Conservation (phyloP, 2,113 vertebrate genomes). For the Pelobates fuscus region DNA sequence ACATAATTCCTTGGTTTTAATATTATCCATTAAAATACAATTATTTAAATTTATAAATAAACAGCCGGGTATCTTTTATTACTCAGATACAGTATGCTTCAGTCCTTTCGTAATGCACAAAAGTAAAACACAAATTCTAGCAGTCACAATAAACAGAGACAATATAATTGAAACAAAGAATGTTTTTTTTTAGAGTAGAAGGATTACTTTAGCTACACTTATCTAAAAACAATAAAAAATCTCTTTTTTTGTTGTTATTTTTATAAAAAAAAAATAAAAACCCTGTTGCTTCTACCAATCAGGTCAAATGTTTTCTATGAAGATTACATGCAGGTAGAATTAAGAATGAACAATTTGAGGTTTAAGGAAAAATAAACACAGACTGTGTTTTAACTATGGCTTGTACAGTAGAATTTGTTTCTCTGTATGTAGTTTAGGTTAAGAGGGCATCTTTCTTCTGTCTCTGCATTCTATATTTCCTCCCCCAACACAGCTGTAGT, state of each 20-base stretch:
- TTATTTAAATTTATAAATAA: no score
- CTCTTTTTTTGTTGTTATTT: background rate
- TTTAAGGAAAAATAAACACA: conserved; percentile 43
- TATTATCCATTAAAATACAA: no score
- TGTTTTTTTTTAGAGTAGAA: no score
- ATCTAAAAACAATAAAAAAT: background rate
- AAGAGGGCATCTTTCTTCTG: conserved; percentile 28
- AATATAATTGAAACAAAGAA: no score
- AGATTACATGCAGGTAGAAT: conserved; percentile 43
- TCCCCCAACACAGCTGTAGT: conserved; percentile 45
- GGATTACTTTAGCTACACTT: no score
- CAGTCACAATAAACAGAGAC: no score
- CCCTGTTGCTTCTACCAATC: conserved; percentile 21
- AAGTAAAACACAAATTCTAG: no score
- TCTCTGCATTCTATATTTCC: background rate
- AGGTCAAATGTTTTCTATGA: conserved; percentile 28
- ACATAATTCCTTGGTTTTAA: no score
- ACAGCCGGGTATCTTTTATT: no score
- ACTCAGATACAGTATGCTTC: no score
- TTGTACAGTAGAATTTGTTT: conserved; percentile 40
- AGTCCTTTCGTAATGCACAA: no score
- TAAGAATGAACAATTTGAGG: conserved; percentile 48
- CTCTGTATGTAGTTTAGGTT: conserved; percentile 35
- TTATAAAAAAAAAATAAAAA: background rate
- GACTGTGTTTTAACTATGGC: conserved; percentile 35